Conservation (phyloP, 2,113 vertebrate species). For the Neolamprologus sp. region DNA sequence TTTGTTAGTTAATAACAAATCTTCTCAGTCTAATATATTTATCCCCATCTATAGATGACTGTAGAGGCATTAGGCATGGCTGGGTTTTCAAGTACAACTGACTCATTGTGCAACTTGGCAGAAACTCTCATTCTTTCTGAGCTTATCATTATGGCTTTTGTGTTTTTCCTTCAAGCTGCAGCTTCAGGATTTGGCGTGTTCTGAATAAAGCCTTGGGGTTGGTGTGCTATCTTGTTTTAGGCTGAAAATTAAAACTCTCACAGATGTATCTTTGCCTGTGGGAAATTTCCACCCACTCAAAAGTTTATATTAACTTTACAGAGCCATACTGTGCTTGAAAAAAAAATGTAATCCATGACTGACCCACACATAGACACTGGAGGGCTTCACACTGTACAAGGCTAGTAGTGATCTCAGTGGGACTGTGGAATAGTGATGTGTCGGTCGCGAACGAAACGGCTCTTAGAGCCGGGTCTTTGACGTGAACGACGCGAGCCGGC, state of each 20-base stretch:
- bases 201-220: not conserved
- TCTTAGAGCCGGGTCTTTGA: too few species aligned
- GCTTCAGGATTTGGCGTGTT: not conserved
- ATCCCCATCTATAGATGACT: not conserved
- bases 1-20: not conserved
- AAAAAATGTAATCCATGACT: not conserved
- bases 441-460: too few species aligned
- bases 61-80: not conserved
- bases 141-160: not conserved
- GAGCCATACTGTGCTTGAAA: not conserved
- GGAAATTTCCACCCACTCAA: not conserved
- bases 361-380: not conserved
- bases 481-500: too few species aligned
- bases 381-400: not conserved
- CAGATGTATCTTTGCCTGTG: not conserved
- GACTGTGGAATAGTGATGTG: not conserved
- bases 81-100: not conserved
- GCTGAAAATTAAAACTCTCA: not conserved
- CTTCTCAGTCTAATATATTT: not conserved
- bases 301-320: not conserved
- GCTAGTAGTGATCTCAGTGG: not conserved
- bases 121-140: not conserved
- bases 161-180: not conserved
- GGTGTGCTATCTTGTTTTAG: not conserved
- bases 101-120: not conserved